These are phyloP conservation scores for Ruditapes philippinarum DNA, from an alignment of 1,140 invertebrate genomes.

Conservation along the genomic window DNA sequence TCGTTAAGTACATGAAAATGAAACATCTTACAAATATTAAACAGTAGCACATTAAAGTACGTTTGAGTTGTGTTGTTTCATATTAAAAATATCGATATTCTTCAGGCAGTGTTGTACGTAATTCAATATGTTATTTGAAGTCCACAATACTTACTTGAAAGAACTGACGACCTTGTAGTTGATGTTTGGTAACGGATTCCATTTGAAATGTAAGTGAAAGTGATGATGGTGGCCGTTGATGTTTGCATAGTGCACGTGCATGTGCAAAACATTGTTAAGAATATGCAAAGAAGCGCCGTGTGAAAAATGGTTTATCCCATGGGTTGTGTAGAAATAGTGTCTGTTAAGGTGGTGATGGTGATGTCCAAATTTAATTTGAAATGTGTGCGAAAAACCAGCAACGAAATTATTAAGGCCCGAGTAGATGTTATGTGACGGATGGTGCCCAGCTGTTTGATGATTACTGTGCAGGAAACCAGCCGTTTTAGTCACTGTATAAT, in stretches of 20 bases:
- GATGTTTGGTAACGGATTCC: not conserved
- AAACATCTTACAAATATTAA: too few species aligned
- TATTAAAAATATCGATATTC: too few species aligned
- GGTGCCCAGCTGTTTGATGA: not conserved
- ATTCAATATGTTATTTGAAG: too few species aligned
- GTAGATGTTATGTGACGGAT: not conserved
- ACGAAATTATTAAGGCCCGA: not conserved
- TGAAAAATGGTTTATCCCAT: not conserved
- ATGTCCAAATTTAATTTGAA: not conserved
- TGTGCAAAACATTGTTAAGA: not conserved
- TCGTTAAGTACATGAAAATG: too few species aligned
- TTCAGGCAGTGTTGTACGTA: too few species aligned
- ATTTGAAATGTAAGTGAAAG: not conserved
- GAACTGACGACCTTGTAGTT: not conserved
- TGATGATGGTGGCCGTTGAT: not conserved
- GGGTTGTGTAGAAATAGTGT: not conserved
- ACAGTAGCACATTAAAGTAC: too few species aligned
- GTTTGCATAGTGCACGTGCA: constrained; percentile 3
- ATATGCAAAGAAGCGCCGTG: not conserved
- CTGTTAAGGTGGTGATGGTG: not conserved
- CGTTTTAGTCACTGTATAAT: not conserved
- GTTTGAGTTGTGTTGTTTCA: too few species aligned
- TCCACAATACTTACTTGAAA: not conserved
- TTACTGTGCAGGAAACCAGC: not conserved
- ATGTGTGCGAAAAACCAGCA: not conserved